Base-by-base conservation (phyloP, 2,797 vertebrate species). In the Tapirus indicus region DNA sequence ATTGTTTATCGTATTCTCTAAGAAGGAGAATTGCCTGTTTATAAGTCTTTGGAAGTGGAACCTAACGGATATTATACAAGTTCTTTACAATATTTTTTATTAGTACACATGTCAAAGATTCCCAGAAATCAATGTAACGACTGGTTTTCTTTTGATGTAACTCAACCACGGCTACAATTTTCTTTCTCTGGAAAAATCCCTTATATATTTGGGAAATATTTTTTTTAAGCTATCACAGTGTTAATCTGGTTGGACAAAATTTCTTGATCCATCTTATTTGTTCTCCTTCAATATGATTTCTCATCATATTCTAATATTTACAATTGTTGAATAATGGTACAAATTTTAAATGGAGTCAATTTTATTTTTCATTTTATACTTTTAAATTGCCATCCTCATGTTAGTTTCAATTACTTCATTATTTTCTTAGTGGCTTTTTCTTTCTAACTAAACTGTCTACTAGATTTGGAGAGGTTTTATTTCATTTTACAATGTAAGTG, bases 391-490 rank as follows among this genome's bases (percentile, higher is more conserved):
- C 27, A 16, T 35, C 14, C 27, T 11, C 6, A 20, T 62, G 20
- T 93, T 82, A 20, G 14, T 80, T 83, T 95, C 64, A 88, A 18
- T 62, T 18, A 66, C 14, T 29, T 83, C n/a, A 20, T 41, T 38
- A 23, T 83, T 77, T 87, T 60, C 35, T 71, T 68, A 27, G 38
- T 10, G 18, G 32, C 23, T 56, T 80, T 87, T 87, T 64, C 58
- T 88, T 78, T 69, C 47, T 47, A 82, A 88, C 44, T 69, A 69
- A 66, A 25, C 38, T 60, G 4, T 58, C 52, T 47, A 14, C 16
- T 60, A 60, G 44, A 88, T 84, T 94, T 84, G 10, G 25, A 16
- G 58, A 88, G 64, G 32, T 91, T 94, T 78, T 77, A 85, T 89
- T 84, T 96, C 56, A 80, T 84, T 94, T 66, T 49, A 72, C 27